A percentile compares a stretch with the other conserved stretches of the same genome.
Conservation (phyloP, 92 coral and sea anemone species). For the Chrysogorgia sp. region DNA sequence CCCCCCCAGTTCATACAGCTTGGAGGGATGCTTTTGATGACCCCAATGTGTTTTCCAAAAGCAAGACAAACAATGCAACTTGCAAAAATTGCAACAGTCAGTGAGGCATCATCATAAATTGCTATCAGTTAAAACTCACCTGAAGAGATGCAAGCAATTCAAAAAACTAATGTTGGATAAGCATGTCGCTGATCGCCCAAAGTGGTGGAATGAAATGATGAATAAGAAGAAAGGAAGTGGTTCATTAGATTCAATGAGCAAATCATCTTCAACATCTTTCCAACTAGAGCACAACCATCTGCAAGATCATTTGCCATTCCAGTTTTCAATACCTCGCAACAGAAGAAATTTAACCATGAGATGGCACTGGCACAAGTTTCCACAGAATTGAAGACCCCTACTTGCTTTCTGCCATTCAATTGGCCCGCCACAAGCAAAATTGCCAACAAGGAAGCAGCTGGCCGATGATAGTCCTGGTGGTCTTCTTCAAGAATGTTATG, state of each 20-base stretch:
- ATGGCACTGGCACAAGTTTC: no score
- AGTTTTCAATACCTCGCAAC: constrained; percentile 30
- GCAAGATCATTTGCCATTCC: constrained; percentile 28
- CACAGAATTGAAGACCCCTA: constrained; percentile 28
- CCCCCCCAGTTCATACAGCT: constrained; percentile 17
- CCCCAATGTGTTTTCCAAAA: constrained; percentile 18
- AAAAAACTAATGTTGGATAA: constrained; percentile 17
- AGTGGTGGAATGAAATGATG: constrained; percentile 30
- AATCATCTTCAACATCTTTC: constrained; percentile 24
- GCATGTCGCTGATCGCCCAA: constrained; percentile 8
- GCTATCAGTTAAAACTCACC: constrained; percentile 26
- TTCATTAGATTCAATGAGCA: neutral
- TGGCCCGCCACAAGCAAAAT: constrained; percentile 22
- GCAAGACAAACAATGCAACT: constrained; percentile 25
- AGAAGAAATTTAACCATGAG: constrained; percentile 30
- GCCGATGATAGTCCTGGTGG: no score
- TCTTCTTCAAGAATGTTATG: no score
- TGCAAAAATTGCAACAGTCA: constrained; percentile 27
- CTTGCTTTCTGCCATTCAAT: constrained; percentile 21
- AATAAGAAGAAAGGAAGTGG: constrained; percentile 23
- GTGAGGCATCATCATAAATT: constrained; percentile 31
- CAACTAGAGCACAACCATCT: constrained; percentile 25
- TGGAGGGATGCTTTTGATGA: constrained; percentile 30
- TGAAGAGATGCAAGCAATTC: constrained; percentile 32
- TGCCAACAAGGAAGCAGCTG: no score